Base-by-base conservation (phyloP, 2,888 invertebrate species). In the Trissonchulus sp. region DNA sequence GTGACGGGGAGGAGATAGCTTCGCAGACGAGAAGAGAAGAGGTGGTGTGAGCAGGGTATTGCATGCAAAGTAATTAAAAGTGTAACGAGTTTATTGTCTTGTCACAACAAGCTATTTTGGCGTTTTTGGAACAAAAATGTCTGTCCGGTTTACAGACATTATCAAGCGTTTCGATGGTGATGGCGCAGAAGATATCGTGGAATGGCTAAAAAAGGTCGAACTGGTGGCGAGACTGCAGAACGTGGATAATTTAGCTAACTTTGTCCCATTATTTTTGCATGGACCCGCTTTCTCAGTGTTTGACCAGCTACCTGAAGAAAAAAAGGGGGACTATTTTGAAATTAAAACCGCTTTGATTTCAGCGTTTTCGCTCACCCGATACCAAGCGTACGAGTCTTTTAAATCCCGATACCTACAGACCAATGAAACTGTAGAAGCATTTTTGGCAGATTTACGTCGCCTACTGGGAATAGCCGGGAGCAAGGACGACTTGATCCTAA, bases 41-140 rank as follows among this genome's bases (percentile, higher is more conserved):
- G n/a, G n/a, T n/a, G n/a, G n/a, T n/a, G n/a, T n/a, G n/a, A n/a
- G n/a, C n/a, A n/a, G n/a, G n/a, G n/a, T n/a, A n/a, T n/a, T n/a
- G n/a, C n/a, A n/a, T n/a, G n/a, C n/a, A n/a, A n/a, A n/a, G n/a
- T n/a, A n/a, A n/a, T n/a, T n/a, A n/a, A n/a, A n/a, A n/a, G n/a
- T n/a, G n/a, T n/a, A n/a, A n/a, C n/a, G n/a, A n/a, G n/a, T n/a
- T n/a, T n/a, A n/a, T n/a, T n/a, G n/a, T n/a, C n/a, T n/a, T n/a
- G n/a, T n/a, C n/a, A n/a, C n/a, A n/a, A 48, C 71, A 69, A 35
- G 71, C 71, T 69, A 69, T 69, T 69, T 34, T 35, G 71, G 71
- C 31, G 8, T 36, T 69, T 65, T 33, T 8, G n/a, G n/a, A n/a
- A 15, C 48, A 28, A 65, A 34, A 30, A 69, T 69, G 71, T 69